Evolutionary conservation across 2,888 invertebrate genomes (phyloP).

Genomic region (Macrosoma leucophasiata): DNA sequence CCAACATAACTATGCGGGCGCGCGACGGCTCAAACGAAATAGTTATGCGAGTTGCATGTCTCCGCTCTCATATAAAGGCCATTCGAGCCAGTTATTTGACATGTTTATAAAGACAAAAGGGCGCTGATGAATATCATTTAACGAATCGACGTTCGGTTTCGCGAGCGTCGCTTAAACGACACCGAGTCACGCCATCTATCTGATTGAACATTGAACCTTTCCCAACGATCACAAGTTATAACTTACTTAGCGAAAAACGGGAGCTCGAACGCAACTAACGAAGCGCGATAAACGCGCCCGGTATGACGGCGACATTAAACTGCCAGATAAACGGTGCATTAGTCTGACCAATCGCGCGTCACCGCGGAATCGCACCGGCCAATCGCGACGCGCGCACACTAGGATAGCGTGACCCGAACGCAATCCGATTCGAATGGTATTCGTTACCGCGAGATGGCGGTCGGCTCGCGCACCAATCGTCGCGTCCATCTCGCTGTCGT

Average conservation of each 20-base stretch:
- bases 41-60: constrained; percentile 50
- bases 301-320: constrained; percentile 64
- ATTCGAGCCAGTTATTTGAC: constrained; percentile 51
- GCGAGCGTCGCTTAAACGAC: constrained; percentile 64
- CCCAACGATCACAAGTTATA: constrained; percentile 66
- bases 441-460: constrained; percentile 73
- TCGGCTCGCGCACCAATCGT: constrained; percentile 67
- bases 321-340: constrained; percentile 57
- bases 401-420: constrained; percentile 75
- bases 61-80: constrained; percentile 42
- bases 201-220: constrained; percentile 63
- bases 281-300: constrained; percentile 58
- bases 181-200: constrained; percentile 73
- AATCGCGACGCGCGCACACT: constrained; percentile 60
- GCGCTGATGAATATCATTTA: constrained; percentile 69
- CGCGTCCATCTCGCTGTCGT: constrained; percentile 74
- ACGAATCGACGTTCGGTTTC: constrained; percentile 69
- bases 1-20: constrained; percentile 54
- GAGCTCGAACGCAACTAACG: constrained; percentile 65
- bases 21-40: constrained; percentile 33
- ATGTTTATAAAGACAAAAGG: constrained; percentile 73
- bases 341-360: constrained; percentile 64
- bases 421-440: constrained; percentile 67
- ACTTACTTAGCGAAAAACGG: constrained; percentile 71
- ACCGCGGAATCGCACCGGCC: constrained; percentile 60